A percentile compares a stretch with the other conserved stretches of the same genome.
Evolutionary conservation across 2,888 invertebrate species (phyloP).

Genomic region (Enchytraeus crypticus): DNA sequence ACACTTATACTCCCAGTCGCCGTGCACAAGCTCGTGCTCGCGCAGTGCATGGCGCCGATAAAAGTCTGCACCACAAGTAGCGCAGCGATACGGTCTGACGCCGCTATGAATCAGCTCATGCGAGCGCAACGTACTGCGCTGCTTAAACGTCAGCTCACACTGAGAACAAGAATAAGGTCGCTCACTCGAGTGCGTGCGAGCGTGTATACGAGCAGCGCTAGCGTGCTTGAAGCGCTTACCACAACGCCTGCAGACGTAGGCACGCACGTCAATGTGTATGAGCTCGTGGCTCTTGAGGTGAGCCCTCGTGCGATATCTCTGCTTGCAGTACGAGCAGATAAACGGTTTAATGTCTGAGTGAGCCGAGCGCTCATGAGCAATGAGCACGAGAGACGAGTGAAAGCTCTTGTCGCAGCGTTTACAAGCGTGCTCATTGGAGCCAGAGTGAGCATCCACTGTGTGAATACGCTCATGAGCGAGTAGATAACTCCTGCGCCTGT

Average conservation of each 20-base stretch:
- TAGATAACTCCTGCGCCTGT: too few species aligned
- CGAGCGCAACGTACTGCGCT: background rate
- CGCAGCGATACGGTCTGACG: background rate
- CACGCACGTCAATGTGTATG: background rate
- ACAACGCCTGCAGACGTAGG: constrained; percentile 1
- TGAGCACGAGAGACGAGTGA: too few species aligned
- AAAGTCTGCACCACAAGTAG: too few species aligned
- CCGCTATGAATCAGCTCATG: background rate
- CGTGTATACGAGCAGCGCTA: background rate
- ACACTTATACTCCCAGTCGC: too few species aligned
- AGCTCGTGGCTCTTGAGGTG: background rate
- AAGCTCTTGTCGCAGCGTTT: too few species aligned
- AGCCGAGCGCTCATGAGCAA: too few species aligned
- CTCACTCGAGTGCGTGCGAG: background rate
- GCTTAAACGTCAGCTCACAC: background rate
- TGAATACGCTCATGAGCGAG: too few species aligned
- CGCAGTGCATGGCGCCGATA: too few species aligned
- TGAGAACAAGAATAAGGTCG: background rate
- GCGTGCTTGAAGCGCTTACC: background rate
- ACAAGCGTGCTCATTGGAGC: too few species aligned
- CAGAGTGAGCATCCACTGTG: too few species aligned
- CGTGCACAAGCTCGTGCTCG: too few species aligned
- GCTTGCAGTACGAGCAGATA: background rate
- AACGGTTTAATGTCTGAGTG: too few species aligned
- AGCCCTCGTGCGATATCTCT: background rate